Percentiles rank a stretch among this genome's conserved stretches.
These are phyloP conservation scores for Pholis gunnellus DNA, from an alignment of 2,113 vertebrate species.

Conservation along the genomic window DNA sequence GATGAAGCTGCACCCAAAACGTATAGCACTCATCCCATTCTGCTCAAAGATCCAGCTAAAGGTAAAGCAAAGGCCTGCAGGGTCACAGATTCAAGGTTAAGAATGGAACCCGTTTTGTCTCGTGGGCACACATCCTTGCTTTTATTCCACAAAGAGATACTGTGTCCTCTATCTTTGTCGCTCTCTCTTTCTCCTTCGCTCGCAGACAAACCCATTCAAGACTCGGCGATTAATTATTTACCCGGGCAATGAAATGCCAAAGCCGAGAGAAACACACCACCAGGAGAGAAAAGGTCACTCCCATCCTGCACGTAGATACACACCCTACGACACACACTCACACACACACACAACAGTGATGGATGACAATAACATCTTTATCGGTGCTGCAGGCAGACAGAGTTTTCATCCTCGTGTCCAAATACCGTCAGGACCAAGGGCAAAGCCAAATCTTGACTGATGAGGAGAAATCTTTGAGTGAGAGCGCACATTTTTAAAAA, in stretches of 20 bases:
- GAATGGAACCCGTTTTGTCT: slow-evolving; percentile 37
- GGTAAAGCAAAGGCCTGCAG: slow-evolving; percentile 6
- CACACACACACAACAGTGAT: slow-evolving; percentile 51
- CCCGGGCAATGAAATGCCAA: slow-evolving; percentile 79
- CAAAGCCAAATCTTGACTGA: slow-evolving; percentile 58
- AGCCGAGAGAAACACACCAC: slow-evolving; percentile 69
- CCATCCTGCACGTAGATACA: slow-evolving; percentile 41
- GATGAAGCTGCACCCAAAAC: background rate
- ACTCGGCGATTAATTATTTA: slow-evolving; percentile 80
- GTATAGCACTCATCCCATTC: background rate
- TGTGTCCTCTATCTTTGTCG: slow-evolving; percentile 63
- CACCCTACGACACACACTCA: slow-evolving; percentile 11
- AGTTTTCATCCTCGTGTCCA: slow-evolving; percentile 63
- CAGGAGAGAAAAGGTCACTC: slow-evolving; percentile 79
- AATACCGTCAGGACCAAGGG: slow-evolving; percentile 60
- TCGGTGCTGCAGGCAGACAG: slow-evolving; percentile 58
- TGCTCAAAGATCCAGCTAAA: background rate
- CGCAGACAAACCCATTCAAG: slow-evolving; percentile 68
- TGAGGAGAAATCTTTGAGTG: slow-evolving; percentile 45
- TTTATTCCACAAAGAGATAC: slow-evolving; percentile 47
- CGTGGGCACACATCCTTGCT: slow-evolving; percentile 29
- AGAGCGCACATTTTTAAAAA: slow-evolving; percentile 55
- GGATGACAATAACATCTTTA: slow-evolving; percentile 73
- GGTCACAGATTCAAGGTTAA: slow-evolving; percentile 43
- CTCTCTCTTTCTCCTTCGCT: slow-evolving; percentile 47